Conservation (phyloP, 2,113 vertebrate genomes). For the Isurus oxyrinchus region DNA sequence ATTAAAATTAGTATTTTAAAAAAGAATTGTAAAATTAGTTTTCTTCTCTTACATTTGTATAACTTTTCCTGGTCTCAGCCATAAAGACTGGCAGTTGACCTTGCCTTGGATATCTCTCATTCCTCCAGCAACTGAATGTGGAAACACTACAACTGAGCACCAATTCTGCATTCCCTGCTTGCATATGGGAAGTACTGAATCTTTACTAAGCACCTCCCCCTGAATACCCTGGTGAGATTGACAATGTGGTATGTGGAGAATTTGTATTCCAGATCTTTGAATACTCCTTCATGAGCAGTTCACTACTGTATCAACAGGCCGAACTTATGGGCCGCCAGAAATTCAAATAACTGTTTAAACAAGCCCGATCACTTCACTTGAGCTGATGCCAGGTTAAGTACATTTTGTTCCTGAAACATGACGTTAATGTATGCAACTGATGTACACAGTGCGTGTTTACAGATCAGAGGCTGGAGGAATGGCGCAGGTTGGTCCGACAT, state of each 20-base stretch:
- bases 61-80: not conserved
- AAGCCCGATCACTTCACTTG: not conserved
- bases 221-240: too few species aligned
- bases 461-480: not conserved
- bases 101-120: not conserved
- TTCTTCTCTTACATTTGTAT: not conserved
- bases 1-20: too few species aligned
- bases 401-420: not conserved
- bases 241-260: not conserved
- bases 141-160: not conserved
- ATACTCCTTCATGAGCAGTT: not conserved
- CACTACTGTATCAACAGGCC: not conserved
- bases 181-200: not conserved
- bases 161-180: not conserved
- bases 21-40: too few species aligned
- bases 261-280: not conserved
- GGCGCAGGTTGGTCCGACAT: not conserved
- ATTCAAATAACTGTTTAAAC: constrained; percentile 22
- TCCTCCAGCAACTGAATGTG: not conserved
- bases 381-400: not conserved
- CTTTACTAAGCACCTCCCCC: not conserved
- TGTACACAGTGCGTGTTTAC: not conserved
- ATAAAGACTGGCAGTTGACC: not conserved
- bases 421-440: not conserved
- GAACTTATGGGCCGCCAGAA: not conserved